Evolutionary conservation across 2,113 vertebrate genomes (phyloP).

Genomic region (Pterocles orientalis): DNA sequence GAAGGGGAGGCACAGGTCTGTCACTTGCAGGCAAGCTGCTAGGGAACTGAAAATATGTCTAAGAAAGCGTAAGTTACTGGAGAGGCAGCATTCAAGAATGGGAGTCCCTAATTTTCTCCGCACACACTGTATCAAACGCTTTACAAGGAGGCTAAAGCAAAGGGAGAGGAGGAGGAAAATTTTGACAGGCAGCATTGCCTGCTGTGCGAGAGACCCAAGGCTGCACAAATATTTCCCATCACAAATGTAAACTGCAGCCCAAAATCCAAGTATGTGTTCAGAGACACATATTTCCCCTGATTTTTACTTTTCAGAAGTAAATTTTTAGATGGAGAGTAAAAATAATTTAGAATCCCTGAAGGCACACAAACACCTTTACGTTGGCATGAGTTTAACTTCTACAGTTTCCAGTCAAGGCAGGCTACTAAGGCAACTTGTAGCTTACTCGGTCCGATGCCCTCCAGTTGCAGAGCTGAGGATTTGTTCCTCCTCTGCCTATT

Average conservation of each 20-base stretch:
- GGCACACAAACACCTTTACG: neutral
- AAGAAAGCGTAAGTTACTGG: neutral
- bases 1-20: neutral
- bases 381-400: neutral
- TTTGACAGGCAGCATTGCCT: neutral
- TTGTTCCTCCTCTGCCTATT: neutral
- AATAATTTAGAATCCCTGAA: neutral
- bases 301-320: neutral
- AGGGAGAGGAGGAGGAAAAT: neutral
- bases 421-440: neutral
- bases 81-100: neutral
- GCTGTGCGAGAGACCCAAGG: neutral
- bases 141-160: neutral
- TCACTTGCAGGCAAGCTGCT: neutral
- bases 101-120: neutral
- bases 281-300: neutral
- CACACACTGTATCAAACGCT: neutral
- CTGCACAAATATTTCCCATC: neutral
- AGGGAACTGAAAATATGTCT: neutral
- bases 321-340: neutral
- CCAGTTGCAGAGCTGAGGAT: neutral
- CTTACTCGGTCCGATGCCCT: neutral
- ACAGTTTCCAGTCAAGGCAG: neutral
- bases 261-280: neutral
- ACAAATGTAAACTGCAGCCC: neutral